Conservation (phyloP, 1,140 invertebrate species). For the Orius laevigatus region DNA sequence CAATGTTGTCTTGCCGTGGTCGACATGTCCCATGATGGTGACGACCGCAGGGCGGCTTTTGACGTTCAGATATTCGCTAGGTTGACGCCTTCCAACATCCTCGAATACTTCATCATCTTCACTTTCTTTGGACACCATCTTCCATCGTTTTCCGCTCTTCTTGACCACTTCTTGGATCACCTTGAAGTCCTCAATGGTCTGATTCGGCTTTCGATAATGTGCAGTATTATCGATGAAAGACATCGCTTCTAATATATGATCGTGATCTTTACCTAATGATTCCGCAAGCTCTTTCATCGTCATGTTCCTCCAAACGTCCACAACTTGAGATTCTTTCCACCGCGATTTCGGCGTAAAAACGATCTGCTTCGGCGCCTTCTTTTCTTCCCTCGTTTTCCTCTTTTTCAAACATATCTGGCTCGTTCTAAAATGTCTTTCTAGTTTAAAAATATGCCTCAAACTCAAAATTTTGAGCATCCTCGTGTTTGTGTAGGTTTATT, state of each 20-base stretch:
- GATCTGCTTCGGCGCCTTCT: conserved; percentile 3
- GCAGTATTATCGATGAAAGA: conserved; percentile 41
- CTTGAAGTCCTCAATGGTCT: conserved; percentile 33
- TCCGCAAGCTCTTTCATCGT: conserved; percentile 53
- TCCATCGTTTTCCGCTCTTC: conserved; percentile 41
- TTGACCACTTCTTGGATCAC: conserved; percentile 46
- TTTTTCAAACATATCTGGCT: conserved; percentile 12
- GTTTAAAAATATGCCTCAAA: too few species aligned
- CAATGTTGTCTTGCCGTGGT: conserved; percentile 97
- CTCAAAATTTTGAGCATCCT: too few species aligned
- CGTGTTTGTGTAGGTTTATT: too few species aligned
- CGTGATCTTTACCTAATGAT: conserved; percentile 32
- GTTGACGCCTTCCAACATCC: conserved; percentile 21
- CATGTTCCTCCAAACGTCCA: conserved; percentile 62
- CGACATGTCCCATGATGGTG: conserved; percentile 98
- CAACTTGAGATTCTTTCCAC: conserved; percentile 27
- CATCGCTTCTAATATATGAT: conserved; percentile 51
- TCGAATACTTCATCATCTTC: conserved; percentile 25
- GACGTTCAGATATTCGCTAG: conserved; percentile 27
- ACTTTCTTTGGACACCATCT: conserved; percentile 32
- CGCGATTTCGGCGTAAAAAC: conserved; percentile 8
- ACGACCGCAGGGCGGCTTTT: conserved; percentile 71
- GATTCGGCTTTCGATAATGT: conserved; percentile 30
- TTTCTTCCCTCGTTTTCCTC: conserved; percentile 17
- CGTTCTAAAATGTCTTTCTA: too few species aligned